These are phyloP conservation scores for Erythrolamprus reginae DNA, from an alignment of 2,113 vertebrate species.

Conservation along the genomic window DNA sequence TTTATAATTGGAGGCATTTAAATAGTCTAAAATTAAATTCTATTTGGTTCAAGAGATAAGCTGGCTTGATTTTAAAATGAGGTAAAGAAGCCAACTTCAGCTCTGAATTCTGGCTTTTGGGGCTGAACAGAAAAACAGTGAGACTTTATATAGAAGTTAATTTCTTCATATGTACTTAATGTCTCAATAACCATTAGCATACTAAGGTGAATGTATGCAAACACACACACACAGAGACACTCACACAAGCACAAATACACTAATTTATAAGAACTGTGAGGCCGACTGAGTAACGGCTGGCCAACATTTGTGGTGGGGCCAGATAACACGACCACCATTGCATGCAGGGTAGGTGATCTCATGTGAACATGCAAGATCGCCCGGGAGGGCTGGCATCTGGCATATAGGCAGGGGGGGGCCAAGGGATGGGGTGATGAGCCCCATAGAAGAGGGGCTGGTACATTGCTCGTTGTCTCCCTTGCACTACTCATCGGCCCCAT, in stretches of 20 bases:
- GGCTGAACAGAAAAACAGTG: constrained; percentile 26
- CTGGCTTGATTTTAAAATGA: constrained; percentile 30
- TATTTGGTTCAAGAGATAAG: constrained; percentile 41
- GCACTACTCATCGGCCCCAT: too few relatives aligned
- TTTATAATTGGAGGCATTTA: constrained; percentile 38
- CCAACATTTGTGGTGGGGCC: too few relatives aligned
- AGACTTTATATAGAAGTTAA: constrained; percentile 13
- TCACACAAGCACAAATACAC: neutral
- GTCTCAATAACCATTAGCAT: constrained; percentile 30
- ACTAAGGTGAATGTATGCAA: neutral
- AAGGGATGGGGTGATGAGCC: too few relatives aligned
- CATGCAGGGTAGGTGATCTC: too few relatives aligned
- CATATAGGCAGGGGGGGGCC: too few relatives aligned
- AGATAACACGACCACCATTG: too few relatives aligned
- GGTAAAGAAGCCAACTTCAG: constrained; percentile 23
- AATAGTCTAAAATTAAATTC: constrained; percentile 44
- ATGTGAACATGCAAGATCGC: too few relatives aligned
- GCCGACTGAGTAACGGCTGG: too few relatives aligned
- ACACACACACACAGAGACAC: neutral
- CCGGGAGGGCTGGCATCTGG: too few relatives aligned
- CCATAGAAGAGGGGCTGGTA: too few relatives aligned
- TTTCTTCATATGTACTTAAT: constrained; percentile 10
- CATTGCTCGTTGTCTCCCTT: too few relatives aligned
- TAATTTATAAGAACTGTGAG: neutral
- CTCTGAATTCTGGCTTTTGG: constrained; percentile 17